Evolutionary conservation across 2,888 invertebrate species (phyloP).

Genomic region (Rhagonycha fulva): DNA sequence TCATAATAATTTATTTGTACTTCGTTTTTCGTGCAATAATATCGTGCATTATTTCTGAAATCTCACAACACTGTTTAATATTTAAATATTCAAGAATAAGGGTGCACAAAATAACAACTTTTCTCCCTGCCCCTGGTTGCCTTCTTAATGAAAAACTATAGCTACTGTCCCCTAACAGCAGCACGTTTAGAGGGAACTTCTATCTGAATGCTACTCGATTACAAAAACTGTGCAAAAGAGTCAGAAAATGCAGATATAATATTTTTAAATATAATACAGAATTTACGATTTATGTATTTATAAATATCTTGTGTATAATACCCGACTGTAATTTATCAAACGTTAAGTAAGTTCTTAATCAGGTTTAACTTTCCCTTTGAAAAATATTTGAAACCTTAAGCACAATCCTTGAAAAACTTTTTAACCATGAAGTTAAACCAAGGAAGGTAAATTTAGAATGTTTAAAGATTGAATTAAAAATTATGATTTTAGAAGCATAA

Average conservation of each 20-base stretch:
- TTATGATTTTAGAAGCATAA: not conserved
- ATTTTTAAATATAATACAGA: not conserved
- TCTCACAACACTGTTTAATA: not conserved
- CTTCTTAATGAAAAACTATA: not conserved
- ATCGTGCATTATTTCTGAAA: not conserved
- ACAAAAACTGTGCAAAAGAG: not conserved
- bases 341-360: not conserved
- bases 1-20: not conserved
- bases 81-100: not conserved
- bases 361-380: not conserved
- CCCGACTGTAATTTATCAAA: not conserved
- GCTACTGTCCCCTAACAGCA: not conserved
- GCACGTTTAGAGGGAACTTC: not conserved
- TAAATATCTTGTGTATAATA: not conserved
- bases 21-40: too few relatives aligned
- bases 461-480: conserved; percentile 3
- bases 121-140: not conserved
- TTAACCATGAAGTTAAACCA: not conserved
- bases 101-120: not conserved
- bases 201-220: not conserved
- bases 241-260: not conserved
- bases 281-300: not conserved
- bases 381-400: not conserved
- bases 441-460: not conserved
- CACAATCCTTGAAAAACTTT: not conserved